Conservation (phyloP, 2,797 vertebrate genomes). For the Knipowitschia caucasica region DNA sequence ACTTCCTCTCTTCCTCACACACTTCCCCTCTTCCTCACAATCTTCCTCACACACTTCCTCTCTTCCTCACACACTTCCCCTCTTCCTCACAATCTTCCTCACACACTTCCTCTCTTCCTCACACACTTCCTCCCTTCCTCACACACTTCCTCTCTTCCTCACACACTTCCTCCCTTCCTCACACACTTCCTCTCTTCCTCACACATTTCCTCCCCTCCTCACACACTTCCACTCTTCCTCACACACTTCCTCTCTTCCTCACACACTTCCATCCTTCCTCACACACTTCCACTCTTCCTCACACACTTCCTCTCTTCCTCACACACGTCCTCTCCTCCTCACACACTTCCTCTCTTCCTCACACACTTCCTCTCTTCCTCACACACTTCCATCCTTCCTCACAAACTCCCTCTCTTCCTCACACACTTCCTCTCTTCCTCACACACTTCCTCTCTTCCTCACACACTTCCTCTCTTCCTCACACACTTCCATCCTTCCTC, state of each 20-base stretch:
- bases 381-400: constrained; percentile 15
- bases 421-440: constrained; percentile 15
- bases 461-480: constrained; percentile 29
- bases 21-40: too few species aligned
- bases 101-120: constrained; percentile 15
- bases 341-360: constrained; percentile 15
- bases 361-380: constrained; percentile 39
- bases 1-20: constrained; percentile 10
- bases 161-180: constrained; percentile 41
- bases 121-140: constrained; percentile 41
- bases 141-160: constrained; percentile 15
- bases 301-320: constrained; percentile 15
- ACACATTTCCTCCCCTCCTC: constrained; percentile 42
- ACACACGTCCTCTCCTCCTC: constrained; percentile 40
- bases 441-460: constrained; percentile 39
- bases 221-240: constrained; percentile 15
- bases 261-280: constrained; percentile 15
- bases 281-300: constrained; percentile 38
- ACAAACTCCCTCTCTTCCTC: constrained; percentile 39
- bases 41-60: constrained; percentile 35
- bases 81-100: constrained; percentile 38
- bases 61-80: too few species aligned
- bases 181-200: constrained; percentile 15
- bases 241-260: constrained; percentile 39
- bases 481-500: constrained; percentile 15